Base-by-base conservation (phyloP, 2,113 vertebrate species). In the Rhineura floridana region DNA sequence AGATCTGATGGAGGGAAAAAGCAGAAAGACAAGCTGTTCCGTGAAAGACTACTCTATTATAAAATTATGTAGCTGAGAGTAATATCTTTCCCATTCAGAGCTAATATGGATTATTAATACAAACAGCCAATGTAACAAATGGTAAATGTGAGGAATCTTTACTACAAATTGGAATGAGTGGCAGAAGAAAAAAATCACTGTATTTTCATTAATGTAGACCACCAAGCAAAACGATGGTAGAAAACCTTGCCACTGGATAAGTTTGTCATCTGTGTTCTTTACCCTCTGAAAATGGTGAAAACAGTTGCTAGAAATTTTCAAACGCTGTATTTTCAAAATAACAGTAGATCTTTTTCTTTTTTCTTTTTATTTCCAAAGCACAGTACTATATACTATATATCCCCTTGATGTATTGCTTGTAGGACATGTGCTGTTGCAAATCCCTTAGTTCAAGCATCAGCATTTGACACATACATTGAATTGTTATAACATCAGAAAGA, bases 331-430 rank as follows among this genome's bases (percentile, higher is more conserved):
- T n/a, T n/a, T n/a, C n/a, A n/a, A n/a, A n/a, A n/a, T n/a, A n/a
- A n/a, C n/a, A n/a, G n/a, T n/a, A n/a, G n/a, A n/a, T n/a, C n/a
- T n/a, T n/a, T n/a, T n/a, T n/a, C n/a, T n/a, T n/a, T n/a, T n/a
- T n/a, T n/a, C n/a, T n/a, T n/a, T n/a, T n/a, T n/a, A n/a, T n/a
- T n/a, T n/a, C n/a, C n/a, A n/a, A n/a, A n/a, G n/a, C n/a, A 89
- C 89, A 36, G 39, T 87, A 19, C 46, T 86, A 88, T 55, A 52
- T 82, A 0, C 33, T 83, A 48, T 36, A 88, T 73, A 46, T 0
- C 25, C 69, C 36, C 91, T 81, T 75, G 87, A 36, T 69, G 13
- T n/a, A 59, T 39, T 52, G 55, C 76, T 91, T 87, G 42, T 69
- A 89, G 39, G 90, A 46, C 0, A 93, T 77, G 19, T 46, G 62